Evolutionary conservation across 2,113 vertebrate genomes (phyloP).

Genomic region (Camelus bactrianus): DNA sequence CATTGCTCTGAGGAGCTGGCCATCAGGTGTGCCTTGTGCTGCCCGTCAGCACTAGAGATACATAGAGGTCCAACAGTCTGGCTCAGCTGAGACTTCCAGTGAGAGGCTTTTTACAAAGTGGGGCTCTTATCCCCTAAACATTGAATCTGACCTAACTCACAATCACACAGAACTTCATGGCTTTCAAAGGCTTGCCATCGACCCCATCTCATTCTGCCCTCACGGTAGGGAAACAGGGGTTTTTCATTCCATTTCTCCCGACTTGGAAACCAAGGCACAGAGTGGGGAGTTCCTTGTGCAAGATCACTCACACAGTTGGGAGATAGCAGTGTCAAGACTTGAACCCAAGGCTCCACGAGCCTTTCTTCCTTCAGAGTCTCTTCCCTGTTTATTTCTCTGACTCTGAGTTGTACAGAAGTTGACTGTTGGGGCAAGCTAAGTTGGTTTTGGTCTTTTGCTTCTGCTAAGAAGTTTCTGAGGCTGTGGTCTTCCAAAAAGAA

Average conservation of each 20-base stretch:
- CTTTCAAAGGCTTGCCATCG: neutral
- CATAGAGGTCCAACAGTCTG: neutral
- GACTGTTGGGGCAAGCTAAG: neutral
- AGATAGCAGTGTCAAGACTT: neutral
- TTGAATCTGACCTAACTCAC: neutral
- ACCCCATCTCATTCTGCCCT: neutral
- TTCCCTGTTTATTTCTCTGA: neutral
- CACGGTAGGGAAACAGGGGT: neutral
- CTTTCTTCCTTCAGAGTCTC: neutral
- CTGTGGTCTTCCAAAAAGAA: slow-evolving; percentile 54
- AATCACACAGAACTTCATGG: neutral
- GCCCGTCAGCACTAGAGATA: neutral
- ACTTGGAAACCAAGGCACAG: neutral
- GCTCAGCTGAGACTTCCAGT: slow-evolving; percentile 5
- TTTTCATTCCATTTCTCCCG: slow-evolving; percentile 13
- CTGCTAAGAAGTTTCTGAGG: slow-evolving; percentile 26
- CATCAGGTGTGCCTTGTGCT: neutral
- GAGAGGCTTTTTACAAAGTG: slow-evolving; percentile 23
- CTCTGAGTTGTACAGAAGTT: neutral
- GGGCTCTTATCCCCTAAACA: neutral
- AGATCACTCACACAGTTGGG: neutral
- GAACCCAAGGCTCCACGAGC: neutral
- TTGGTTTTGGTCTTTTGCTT: slow-evolving; percentile 19
- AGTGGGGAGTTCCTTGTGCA: neutral
- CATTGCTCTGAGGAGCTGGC: neutral